A percentile compares a stretch with the other conserved stretches of the same genome.
Conservation (phyloP, 1,140 invertebrate genomes). For the Gonioctena quinquepunctata region DNA sequence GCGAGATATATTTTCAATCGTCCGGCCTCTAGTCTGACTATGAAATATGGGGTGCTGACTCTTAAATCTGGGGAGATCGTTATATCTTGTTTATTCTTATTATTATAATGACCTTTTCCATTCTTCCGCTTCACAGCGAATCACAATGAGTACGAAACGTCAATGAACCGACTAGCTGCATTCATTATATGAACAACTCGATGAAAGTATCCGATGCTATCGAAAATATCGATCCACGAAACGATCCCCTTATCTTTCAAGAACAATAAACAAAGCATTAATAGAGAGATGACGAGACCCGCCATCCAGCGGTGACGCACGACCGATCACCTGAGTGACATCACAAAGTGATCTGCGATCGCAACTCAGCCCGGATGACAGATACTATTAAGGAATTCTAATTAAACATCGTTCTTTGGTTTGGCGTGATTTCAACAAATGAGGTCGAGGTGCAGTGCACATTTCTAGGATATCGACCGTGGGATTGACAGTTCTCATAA, state of each 20-base stretch:
- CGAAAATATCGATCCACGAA: not conserved
- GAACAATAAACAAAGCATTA: constrained; percentile 37
- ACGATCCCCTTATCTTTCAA: constrained; percentile 7
- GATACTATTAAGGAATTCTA: constrained; percentile 35
- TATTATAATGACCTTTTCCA: no score
- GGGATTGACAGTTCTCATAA: not conserved
- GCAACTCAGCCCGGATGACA: constrained; percentile 23
- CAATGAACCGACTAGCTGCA: not conserved
- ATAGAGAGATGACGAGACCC: constrained; percentile 28
- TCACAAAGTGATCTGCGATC: constrained; percentile 34
- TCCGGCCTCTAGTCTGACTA: no score
- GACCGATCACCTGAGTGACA: constrained; percentile 38
- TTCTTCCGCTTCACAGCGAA: not conserved
- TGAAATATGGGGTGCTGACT: no score
- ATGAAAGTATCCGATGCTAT: constrained; percentile 26
- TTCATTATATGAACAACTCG: not conserved
- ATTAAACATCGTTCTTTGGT: constrained; percentile 29
- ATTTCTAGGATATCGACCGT: not conserved
- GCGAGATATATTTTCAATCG: no score
- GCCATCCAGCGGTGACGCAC: constrained; percentile 32
- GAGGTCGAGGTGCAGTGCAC: not conserved
- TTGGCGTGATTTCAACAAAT: not conserved
- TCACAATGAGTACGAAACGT: not conserved
- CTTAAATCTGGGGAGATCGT: no score
- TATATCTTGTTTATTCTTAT: no score